Base-by-base conservation (phyloP, 2,797 vertebrate genomes). In the Sylvilagus floridanus region DNA sequence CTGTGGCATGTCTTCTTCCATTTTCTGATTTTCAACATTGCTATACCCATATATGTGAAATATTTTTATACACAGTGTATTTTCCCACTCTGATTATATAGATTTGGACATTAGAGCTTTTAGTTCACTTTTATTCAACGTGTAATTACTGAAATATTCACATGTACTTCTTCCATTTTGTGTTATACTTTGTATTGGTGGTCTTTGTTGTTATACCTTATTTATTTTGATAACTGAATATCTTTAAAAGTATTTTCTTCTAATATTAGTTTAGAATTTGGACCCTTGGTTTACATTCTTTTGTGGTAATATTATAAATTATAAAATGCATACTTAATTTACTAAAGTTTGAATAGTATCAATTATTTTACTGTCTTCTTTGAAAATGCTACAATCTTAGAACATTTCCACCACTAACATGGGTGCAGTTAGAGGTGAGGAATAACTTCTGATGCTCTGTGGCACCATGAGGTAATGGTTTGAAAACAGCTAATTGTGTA, bases 221-320 rank as follows among this genome's bases (percentile, higher is more conserved):
- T 47, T 88, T 90, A 30, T 83, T 90, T 84, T 30, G 50, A 83
- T 86, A 47, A 72, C 26, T 86, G 19, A 88, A 77, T 83, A 47
- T 28, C 24, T 87, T 83, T 60, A 90, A 63, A 35, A 35, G 84
- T 90, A 1, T 37, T 75, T 90, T 78, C 10, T 84, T 65, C 2
- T 2, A 65, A 28, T 87, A 52, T 78, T 76, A 42, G 0, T 60
- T 66, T 77, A 85, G 86, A 86, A 77, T 52, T 72, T 50, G 50
- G 62, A 35, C 0, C 1, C 30, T 65, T 11, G 79, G 10, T 77
- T 50, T 88, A 47, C n/a, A 50, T 57, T 62, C 30, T 84, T 77
- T 62, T 52, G 30, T 77, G 50, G 6, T 82, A 77, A 82, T 54
- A 88, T 71, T 84, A 93, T 16, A 88, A 91, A 75, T 86, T 50